A percentile compares a stretch with the other conserved stretches of the same genome.
Conservation (phyloP, 1,140 invertebrate genomes). For the Heliothis virescens region DNA sequence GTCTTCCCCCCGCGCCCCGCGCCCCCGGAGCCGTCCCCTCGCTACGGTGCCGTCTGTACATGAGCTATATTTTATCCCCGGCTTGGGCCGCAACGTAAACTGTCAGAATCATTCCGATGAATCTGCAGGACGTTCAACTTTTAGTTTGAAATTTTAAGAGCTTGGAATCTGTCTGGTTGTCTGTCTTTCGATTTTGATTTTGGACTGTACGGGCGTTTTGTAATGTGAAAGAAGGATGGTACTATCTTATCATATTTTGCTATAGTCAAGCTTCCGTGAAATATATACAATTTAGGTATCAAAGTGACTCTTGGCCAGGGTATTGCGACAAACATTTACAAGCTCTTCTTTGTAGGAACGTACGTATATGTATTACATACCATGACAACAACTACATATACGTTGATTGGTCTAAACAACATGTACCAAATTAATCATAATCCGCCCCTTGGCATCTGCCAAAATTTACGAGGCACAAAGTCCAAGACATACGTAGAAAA, state of each 20-base stretch:
- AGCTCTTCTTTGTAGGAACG: too few relatives aligned
- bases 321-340: too few relatives aligned
- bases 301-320: too few relatives aligned
- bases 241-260: background rate
- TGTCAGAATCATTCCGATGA: slow-evolving; percentile 78
- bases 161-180: slow-evolving; percentile 43
- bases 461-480: slow-evolving; percentile 26
- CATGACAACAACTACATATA: background rate
- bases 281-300: background rate
- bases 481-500: background rate
- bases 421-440: slow-evolving; percentile 19
- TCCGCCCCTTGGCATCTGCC: slow-evolving; percentile 16
- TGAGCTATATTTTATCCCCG: slow-evolving; percentile 84
- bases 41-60: slow-evolving; percentile 75
- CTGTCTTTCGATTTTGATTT: slow-evolving; percentile 49
- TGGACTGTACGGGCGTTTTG: background rate
- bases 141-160: slow-evolving; percentile 67
- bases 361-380: too few relatives aligned
- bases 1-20: slow-evolving; percentile 59
- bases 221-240: background rate
- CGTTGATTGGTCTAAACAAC: slow-evolving; percentile 1
- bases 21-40: slow-evolving; percentile 54
- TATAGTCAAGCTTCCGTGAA: background rate
- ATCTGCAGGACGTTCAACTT: slow-evolving; percentile 81
- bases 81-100: slow-evolving; percentile 79